phyloP scores from a whole-genome alignment of 2,797 vertebrate species.

The Gouania willdenowi region DNA sequence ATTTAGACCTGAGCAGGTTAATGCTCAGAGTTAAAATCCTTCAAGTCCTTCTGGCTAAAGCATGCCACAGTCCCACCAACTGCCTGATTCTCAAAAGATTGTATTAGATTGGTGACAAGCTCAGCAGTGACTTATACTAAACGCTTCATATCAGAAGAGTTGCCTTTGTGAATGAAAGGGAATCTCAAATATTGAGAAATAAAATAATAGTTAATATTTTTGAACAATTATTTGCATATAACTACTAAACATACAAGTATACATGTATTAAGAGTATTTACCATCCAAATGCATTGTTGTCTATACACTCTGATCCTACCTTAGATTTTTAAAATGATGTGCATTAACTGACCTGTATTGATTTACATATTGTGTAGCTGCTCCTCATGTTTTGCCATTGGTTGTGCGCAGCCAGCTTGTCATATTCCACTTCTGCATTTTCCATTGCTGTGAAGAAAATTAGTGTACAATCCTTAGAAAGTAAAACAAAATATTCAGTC shows the following conservation, averaged over 20 bases:
- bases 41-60: conserved; percentile 39
- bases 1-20: conserved; percentile 75
- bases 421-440: conserved; percentile 35
- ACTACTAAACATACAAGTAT: too few species aligned
- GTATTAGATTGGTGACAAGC: not conserved
- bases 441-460: conserved; percentile 25
- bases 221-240: too few species aligned
- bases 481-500: not conserved
- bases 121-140: conserved; percentile 4
- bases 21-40: conserved; percentile 61
- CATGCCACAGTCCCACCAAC: conserved; percentile 14
- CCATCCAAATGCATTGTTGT: too few species aligned
- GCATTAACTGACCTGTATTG: conserved; percentile 48
- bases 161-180: not conserved
- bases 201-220: too few species aligned
- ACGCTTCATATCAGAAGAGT: not conserved
- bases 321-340: too few species aligned
- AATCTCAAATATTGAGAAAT: too few species aligned
- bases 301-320: too few species aligned
- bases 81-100: conserved; percentile 4
- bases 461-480: conserved; percentile 23
- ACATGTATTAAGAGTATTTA: too few species aligned
- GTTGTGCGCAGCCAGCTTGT: not conserved
- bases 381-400: conserved; percentile 16
- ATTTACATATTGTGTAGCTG: conserved; percentile 24